phyloP scores from a whole-genome alignment of 2,113 vertebrate genomes.

The Amia ocellicauda region DNA sequence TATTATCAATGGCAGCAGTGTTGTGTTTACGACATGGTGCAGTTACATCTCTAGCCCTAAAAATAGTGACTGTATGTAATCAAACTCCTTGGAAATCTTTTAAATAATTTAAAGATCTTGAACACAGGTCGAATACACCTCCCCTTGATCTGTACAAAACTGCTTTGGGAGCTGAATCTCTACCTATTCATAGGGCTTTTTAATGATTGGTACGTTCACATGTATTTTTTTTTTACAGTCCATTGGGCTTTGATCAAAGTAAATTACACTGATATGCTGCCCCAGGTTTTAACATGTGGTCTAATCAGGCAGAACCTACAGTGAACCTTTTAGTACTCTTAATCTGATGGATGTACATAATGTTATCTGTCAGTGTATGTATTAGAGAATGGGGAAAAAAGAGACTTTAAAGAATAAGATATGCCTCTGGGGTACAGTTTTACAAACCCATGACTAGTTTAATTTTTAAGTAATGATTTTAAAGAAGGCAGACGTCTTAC shows the following conservation, averaged over 20 bases:
- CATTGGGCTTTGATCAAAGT: constrained; percentile 27
- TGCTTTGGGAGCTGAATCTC: constrained; percentile 12
- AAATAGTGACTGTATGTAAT: too few relatives aligned
- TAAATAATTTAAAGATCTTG: constrained; percentile 16
- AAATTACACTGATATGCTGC: constrained; percentile 32
- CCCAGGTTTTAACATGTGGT: constrained; percentile 14
- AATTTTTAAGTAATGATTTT: too few relatives aligned
- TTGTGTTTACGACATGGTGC: too few relatives aligned
- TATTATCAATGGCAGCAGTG: too few relatives aligned
- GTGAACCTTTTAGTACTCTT: constrained; percentile 21
- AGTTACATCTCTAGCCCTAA: too few relatives aligned
- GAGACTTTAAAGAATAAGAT: constrained; percentile 1
- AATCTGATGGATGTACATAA: constrained; percentile 27
- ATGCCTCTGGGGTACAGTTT: too few relatives aligned
- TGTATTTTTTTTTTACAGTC: constrained; percentile 23
- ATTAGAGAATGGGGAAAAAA: constrained; percentile 16
- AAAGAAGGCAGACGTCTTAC: too few relatives aligned
- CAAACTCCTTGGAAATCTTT: constrained; percentile 19
- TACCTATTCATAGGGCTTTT: constrained; percentile 14
- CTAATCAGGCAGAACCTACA: constrained; percentile 22
- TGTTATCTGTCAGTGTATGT: constrained; percentile 21
- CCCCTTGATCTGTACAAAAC: constrained; percentile 28
- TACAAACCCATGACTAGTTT: too few relatives aligned
- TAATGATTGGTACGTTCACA: too few relatives aligned
- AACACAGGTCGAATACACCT: constrained; percentile 17